phyloP scores from a whole-genome alignment of 1,140 invertebrate species.

The Zophobas atratus region DNA sequence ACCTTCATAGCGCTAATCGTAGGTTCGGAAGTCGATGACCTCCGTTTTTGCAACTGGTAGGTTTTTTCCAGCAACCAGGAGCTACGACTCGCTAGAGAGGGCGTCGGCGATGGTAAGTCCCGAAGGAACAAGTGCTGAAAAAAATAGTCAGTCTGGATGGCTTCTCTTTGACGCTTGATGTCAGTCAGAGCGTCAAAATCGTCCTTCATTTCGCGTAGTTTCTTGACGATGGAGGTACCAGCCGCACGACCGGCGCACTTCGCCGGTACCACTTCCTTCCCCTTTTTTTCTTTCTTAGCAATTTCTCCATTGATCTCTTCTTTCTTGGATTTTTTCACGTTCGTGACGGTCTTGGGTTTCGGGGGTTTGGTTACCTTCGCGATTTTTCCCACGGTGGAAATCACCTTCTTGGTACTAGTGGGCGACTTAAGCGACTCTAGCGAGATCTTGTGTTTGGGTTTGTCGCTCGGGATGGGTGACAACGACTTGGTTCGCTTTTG shows the following conservation, averaged over 20 bases:
- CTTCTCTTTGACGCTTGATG: slow-evolving; percentile 72
- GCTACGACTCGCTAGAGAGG: slow-evolving; percentile 66
- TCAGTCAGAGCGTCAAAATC: slow-evolving; percentile 67
- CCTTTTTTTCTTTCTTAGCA: slow-evolving; percentile 59
- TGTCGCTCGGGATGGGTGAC: slow-evolving; percentile 42
- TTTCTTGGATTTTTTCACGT: slow-evolving; percentile 62
- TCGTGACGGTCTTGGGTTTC: slow-evolving; percentile 45
- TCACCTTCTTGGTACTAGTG: slow-evolving; percentile 47
- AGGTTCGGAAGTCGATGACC: slow-evolving; percentile 70
- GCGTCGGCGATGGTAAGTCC: slow-evolving; percentile 64
- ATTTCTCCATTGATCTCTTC: slow-evolving; percentile 62
- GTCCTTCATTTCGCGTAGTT: slow-evolving; percentile 52
- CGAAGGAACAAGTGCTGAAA: slow-evolving; percentile 81
- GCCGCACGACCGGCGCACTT: slow-evolving; percentile 55
- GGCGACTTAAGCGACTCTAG: slow-evolving; percentile 62
- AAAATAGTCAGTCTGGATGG: slow-evolving; percentile 75
- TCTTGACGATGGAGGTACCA: slow-evolving; percentile 60
- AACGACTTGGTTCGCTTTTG: slow-evolving; percentile 34
- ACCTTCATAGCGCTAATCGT: slow-evolving; percentile 73
- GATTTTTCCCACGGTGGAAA: slow-evolving; percentile 23
- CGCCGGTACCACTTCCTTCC: slow-evolving; percentile 60
- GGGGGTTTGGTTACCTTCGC: background rate
- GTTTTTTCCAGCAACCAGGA: slow-evolving; percentile 76
- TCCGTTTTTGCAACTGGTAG: slow-evolving; percentile 74
- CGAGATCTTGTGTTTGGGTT: slow-evolving; percentile 51